Conservation (phyloP, 2,113 vertebrate genomes). For the Ascaphus truei region DNA sequence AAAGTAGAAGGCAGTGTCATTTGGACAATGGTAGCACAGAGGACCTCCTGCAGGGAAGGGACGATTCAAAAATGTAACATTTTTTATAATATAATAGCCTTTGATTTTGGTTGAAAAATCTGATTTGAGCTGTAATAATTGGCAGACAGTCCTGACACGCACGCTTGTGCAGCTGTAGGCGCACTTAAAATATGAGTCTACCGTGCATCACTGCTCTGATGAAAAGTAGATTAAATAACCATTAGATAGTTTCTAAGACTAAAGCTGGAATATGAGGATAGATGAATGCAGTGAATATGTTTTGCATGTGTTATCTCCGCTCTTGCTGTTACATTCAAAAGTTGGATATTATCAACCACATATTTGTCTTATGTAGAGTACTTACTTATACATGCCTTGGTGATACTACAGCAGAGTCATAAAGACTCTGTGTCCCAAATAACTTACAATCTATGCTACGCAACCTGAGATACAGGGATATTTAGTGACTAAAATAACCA, state of each 20-base stretch:
- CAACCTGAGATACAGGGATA: no score
- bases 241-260: conserved; percentile 16
- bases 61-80: background rate
- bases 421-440: no score
- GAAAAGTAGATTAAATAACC: conserved; percentile 30
- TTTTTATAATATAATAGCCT: conserved; percentile 9
- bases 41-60: background rate
- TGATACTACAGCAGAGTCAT: no score
- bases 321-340: background rate
- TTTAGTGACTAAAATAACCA: no score
- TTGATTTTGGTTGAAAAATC: conserved; percentile 22
- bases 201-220: conserved; percentile 17
- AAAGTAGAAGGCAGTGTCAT: background rate
- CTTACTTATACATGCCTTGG: no score
- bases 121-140: conserved; percentile 21
- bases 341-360: background rate
- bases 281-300: conserved; percentile 3
- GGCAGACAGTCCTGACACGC: background rate
- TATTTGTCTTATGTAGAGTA: background rate
- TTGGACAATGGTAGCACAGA: background rate
- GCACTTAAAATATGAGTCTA: conserved; percentile 28
- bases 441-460: no score
- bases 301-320: background rate
- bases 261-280: background rate
- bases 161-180: conserved; percentile 18